Evolutionary conservation across 2,113 vertebrate species (phyloP).

Genomic region (Laticauda colubrina): DNA sequence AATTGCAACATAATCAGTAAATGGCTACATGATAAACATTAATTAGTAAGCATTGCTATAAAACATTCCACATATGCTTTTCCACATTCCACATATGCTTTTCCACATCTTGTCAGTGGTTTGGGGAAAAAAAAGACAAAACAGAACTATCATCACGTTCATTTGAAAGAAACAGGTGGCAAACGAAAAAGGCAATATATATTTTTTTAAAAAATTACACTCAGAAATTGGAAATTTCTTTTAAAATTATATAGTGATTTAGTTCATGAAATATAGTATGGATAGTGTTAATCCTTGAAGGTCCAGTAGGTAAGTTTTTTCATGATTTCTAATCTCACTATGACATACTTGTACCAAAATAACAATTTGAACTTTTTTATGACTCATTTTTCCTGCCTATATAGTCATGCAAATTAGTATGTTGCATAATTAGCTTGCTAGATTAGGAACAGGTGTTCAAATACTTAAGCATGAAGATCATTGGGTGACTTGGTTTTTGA

Average conservation of each 20-base stretch:
- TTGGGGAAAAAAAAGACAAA: neutral
- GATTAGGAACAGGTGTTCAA: neutral
- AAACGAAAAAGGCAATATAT: neutral
- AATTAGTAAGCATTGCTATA: neutral
- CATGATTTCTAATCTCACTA: neutral
- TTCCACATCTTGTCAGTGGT: neutral
- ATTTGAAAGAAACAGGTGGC: neutral
- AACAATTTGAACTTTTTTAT: neutral
- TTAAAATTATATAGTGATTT: neutral
- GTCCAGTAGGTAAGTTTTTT: neutral
- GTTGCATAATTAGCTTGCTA: neutral
- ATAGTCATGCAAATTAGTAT: neutral
- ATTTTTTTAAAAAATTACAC: neutral
- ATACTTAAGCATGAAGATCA: neutral
- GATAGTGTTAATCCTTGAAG: neutral
- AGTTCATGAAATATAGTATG: neutral
- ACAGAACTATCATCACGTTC: neutral
- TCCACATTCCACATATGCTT: neutral
- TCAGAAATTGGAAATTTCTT: neutral
- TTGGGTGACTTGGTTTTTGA: neutral
- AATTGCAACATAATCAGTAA: neutral
- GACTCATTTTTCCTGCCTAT: neutral
- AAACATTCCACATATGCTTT: neutral
- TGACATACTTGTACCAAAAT: slow-evolving; percentile 8
- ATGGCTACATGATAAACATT: neutral